phyloP scores from a whole-genome alignment of 2,888 invertebrate species.

The Drosophila colorata region DNA sequence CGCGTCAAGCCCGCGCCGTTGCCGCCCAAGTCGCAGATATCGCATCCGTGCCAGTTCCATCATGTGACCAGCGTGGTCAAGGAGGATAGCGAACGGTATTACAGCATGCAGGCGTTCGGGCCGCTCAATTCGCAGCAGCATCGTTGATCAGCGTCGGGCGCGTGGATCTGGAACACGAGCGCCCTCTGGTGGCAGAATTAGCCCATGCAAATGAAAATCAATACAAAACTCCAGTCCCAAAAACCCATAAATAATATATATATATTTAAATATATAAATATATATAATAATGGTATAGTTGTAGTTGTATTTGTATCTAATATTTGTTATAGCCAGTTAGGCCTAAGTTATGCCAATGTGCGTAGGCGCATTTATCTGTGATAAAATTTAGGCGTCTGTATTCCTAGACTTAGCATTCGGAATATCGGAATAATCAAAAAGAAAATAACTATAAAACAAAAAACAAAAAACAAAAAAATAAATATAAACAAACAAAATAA shows the following conservation, averaged over 20 bases:
- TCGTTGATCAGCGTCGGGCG: constrained; percentile 80
- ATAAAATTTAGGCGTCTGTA: constrained; percentile 71
- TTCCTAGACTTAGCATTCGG: constrained; percentile 52
- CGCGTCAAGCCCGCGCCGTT: constrained; percentile 87
- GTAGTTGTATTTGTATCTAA: constrained; percentile 31
- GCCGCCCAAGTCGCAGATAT: constrained; percentile 92
- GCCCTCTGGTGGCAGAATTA: constrained; percentile 78
- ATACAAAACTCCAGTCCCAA: constrained; percentile 36
- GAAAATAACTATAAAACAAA: constrained; percentile 3
- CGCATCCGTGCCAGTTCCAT: constrained; percentile 93
- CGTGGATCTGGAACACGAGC: constrained; percentile 78
- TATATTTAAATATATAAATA: neutral
- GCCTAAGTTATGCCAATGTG: constrained; percentile 69
- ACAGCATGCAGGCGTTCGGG: constrained; percentile 89
- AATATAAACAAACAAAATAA: constrained; percentile 12
- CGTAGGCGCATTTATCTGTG: constrained; percentile 71
- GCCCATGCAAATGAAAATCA: constrained; percentile 5
- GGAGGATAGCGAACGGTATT: constrained; percentile 88
- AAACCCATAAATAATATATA: neutral
- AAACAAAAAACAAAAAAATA: constrained; percentile 20
- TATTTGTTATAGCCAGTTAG: constrained; percentile 64
- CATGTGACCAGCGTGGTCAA: constrained; percentile 92
- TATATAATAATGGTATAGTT: constrained; percentile 9
- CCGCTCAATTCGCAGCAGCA: constrained; percentile 77
- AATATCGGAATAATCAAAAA: constrained; percentile 24